phyloP scores from a whole-genome alignment of 1,140 invertebrate species.

The Notospermus geniculatus region DNA sequence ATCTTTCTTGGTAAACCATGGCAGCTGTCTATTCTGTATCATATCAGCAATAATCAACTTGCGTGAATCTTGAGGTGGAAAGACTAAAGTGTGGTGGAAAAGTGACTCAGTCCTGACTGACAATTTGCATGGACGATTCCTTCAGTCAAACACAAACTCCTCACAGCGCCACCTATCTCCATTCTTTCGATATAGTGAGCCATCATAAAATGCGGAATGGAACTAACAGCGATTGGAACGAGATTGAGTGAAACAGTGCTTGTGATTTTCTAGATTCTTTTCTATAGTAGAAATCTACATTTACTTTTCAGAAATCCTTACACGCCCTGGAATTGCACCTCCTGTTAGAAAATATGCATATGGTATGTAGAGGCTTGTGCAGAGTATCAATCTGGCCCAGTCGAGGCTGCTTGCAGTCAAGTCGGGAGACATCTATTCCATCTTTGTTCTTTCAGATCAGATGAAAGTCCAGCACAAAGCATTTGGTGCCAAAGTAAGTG shows the following conservation, averaged over 20 bases:
- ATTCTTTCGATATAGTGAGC: too few species aligned
- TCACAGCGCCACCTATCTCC: too few species aligned
- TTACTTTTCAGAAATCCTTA: conserved; percentile 25
- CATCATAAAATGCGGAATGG: too few species aligned
- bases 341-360: conserved; percentile 43
- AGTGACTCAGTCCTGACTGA: too few species aligned
- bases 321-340: conserved; percentile 30
- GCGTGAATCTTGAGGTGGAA: neutral
- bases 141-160: too few species aligned
- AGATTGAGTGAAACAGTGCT: too few species aligned
- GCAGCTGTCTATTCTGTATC: neutral
- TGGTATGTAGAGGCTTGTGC: conserved; percentile 36
- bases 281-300: neutral
- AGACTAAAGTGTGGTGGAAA: too few species aligned
- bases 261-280: too few species aligned
- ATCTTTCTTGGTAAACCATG: neutral
- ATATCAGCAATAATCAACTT: neutral
- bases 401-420: neutral
- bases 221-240: too few species aligned
- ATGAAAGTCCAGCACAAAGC: conserved; percentile 44
- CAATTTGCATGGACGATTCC: too few species aligned
- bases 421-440: too few species aligned
- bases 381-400: conserved; percentile 1
- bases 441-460: conserved; percentile 21
- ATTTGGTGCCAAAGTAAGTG: conserved; percentile 31